These are phyloP conservation scores for Agriotes lineatus DNA, from an alignment of 2,888 invertebrate species.

Conservation along the genomic window DNA sequence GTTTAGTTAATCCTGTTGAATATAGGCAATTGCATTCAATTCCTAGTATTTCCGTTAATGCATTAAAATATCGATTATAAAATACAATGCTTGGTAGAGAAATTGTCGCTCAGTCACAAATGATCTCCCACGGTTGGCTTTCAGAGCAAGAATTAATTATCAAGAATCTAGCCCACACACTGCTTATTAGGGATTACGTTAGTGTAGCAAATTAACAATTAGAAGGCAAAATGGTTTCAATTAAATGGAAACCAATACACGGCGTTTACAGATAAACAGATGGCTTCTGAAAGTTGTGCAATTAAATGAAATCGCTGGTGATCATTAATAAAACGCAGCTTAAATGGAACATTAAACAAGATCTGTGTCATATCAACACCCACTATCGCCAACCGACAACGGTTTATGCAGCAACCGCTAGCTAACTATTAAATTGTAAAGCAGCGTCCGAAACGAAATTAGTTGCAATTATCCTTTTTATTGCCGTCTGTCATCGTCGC, in stretches of 20 bases:
- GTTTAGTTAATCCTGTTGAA: too few species aligned
- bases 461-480: too few species aligned
- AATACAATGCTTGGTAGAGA: too few species aligned
- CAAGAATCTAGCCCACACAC: neutral
- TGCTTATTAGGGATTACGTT: conserved; percentile 14
- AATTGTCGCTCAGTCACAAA: too few species aligned
- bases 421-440: neutral
- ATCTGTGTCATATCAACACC: neutral
- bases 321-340: neutral
- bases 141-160: conserved; percentile 7
- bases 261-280: conserved; percentile 9
- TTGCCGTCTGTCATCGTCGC: too few species aligned
- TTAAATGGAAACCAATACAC: conserved; percentile 17
- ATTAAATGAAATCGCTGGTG: neutral
- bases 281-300: conserved; percentile 10
- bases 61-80: too few species aligned
- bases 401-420: neutral
- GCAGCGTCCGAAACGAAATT: too few species aligned
- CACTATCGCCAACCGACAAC: neutral
- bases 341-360: neutral
- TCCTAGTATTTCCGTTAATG: too few species aligned
- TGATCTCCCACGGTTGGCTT: neutral
- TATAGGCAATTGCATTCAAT: too few species aligned
- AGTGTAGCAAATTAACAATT: conserved; percentile 21
- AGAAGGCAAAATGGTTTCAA: conserved; percentile 25